Evolutionary conservation across 2,797 vertebrate species (phyloP), one percentile per base, ranked within the genome.

Genomic region (Alauda arvensis): DNA sequence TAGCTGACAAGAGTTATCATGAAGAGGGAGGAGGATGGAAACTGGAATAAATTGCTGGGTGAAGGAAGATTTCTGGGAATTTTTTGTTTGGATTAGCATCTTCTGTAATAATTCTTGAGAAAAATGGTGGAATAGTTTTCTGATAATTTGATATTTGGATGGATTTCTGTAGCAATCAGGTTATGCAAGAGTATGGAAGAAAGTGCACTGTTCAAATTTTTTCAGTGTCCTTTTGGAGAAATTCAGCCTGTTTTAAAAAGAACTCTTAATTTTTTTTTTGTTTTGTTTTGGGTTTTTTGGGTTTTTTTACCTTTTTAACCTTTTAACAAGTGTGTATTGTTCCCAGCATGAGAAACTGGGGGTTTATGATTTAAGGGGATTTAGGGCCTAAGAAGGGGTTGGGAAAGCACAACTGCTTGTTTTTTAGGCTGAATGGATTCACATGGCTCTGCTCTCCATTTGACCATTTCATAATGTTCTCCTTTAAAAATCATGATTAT

Each of bases 1-100:
- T 94, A 92, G 83, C 78, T 96, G 95, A 96, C 91, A 95, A 93
- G 91, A 95, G 81, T 62, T 77, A 69, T 78, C 55, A 8, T 55
- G 70, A 94, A 92, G 79, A 78, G 60, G 89, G 66, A 75, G 66
- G 68, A 83, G 66, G 83, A 63, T 70, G 53, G 72, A 91, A 93
- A 92, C 29, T 79, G 70, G 60, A 88, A 77, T 81, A 53, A 93
- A 95, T 72, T 43, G 25, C 77, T 11, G 25, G n/a, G 65, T 40
- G 28, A 75, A 79, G 53, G 65, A 59, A 70, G 79, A 75, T 83
- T 70, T 59, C 34, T 69, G 46, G 65, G 63, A 84, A 81, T n/a
- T 77, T 77, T 52, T 89, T 24, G 4, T 48, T 80, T 83, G 33
- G 49, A 66, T 39, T 49, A 65, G 13, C 17, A 11, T 69, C 46